Base-by-base conservation (phyloP, 2,113 vertebrate genomes). In the Trichechus manatus region DNA sequence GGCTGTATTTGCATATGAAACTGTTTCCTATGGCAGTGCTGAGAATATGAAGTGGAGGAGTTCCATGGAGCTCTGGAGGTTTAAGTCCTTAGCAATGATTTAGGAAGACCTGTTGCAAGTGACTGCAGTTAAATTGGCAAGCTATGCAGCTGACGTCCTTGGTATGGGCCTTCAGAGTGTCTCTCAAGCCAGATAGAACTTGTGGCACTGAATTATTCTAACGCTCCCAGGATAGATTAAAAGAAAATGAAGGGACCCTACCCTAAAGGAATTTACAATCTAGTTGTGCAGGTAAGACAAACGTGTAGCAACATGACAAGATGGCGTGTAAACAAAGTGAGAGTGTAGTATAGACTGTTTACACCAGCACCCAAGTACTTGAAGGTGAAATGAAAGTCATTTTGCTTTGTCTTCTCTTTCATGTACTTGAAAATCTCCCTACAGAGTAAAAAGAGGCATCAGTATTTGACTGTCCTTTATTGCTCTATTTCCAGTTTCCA, bases 1-100 rank as follows among this genome's bases (percentile, higher is more conserved):
- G 91, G 86, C 92, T 97, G 4, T 95, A 97, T 98, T 98, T 98
- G 92, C 97, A 98, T 98, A 97, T 89, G 97, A 97, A 98, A 86
- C 92, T 97, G 94, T 97, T 97, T 96, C 94, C 95, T 88, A 77
- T 72, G 82, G 85, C 59, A 96, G 96, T 97, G 94, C 96, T 93
- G 96, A 92, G 97, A 97, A 97, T 98, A 95, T 94, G 96, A 98
- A 97, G 91, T 94, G 92, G 78, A 75, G 80, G 79, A 92, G 75
- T 86, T 92, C 78, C 82, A 84, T 44, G 63, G 90, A 96, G 86
- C 94, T 95, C 85, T 89, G 86, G 82, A 96, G 95, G 91, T 85
- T 93, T 70, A 81, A 68, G 42, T 97, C 97, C 96, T 98, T 97
- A 97, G 92, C 88, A 97, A 39, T 97, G 96, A 98, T 97, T 98